phyloP scores from a whole-genome alignment of 1,140 invertebrate species.

The Centruroides sculpturatus region DNA sequence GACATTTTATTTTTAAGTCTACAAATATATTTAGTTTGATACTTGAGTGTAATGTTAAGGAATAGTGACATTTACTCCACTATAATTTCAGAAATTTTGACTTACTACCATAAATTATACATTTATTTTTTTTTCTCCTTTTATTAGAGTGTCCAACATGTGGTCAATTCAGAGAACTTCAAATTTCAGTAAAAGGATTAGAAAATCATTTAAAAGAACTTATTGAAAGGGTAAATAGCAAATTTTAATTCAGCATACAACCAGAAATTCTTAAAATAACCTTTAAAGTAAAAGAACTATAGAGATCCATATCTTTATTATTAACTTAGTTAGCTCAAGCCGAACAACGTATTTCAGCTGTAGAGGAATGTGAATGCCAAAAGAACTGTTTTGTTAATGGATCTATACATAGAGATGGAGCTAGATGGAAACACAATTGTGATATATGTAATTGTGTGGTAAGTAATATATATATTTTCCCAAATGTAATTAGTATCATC shows the following conservation, averaged over 20 bases:
- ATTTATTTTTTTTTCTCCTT: not conserved
- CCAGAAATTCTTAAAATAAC: no score
- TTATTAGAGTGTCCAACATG: constrained; percentile 63
- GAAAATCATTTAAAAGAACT: constrained; percentile 49
- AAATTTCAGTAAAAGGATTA: constrained; percentile 52
- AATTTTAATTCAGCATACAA: not conserved
- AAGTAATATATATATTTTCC: constrained; percentile 22
- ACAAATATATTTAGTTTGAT: no score
- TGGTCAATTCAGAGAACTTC: constrained; percentile 66
- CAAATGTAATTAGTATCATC: not conserved
- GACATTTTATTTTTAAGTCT: no score
- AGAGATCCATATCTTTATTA: no score
- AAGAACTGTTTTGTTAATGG: constrained; percentile 69
- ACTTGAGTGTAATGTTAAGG: no score
- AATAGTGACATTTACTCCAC: no score
- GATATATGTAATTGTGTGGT: constrained; percentile 67
- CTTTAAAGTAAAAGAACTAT: no score
- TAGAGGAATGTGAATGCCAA: constrained; percentile 78
- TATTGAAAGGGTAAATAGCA: constrained; percentile 42
- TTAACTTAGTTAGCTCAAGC: constrained; percentile 51
- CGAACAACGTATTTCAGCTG: constrained; percentile 52
- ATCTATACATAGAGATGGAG: constrained; percentile 59
- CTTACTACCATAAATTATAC: no score
- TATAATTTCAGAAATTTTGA: no score
- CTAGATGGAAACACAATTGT: constrained; percentile 62